Percentiles rank a stretch among this genome's conserved stretches.
Conservation (phyloP, 2,888 invertebrate species). For the Polyploca ridens region DNA sequence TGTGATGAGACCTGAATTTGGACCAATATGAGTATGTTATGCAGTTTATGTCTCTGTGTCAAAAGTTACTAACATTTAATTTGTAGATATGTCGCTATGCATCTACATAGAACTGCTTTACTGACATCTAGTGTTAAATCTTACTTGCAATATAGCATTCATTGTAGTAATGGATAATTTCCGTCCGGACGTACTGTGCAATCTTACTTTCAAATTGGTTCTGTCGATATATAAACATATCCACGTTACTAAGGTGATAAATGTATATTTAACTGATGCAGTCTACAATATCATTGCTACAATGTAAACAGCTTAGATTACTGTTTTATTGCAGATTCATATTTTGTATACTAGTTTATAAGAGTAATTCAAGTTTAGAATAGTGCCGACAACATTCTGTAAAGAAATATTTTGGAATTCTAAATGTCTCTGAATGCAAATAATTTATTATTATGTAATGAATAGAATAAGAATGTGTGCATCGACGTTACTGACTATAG, state of each 20-base stretch:
- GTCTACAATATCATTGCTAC: conserved; percentile 25
- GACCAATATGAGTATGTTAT: conserved; percentile 56
- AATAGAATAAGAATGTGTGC: conserved; percentile 60
- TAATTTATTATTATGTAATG: conserved; percentile 58
- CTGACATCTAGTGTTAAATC: conserved; percentile 2
- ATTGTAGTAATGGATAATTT: conserved; percentile 41
- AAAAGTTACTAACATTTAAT: conserved; percentile 31
- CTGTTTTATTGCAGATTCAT: conserved; percentile 81
- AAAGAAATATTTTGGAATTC: conserved; percentile 53
- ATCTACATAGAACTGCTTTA: conserved; percentile 8
- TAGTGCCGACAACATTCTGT: conserved; percentile 33
- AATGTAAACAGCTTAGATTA: conserved; percentile 28
- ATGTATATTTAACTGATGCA: conserved; percentile 21
- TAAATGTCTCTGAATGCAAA: conserved; percentile 54
- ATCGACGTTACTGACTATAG: conserved; percentile 38
- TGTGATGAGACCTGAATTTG: conserved; percentile 64
- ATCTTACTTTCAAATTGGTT: conserved; percentile 27
- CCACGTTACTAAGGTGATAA: conserved; percentile 46
- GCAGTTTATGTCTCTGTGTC: conserved; percentile 26
- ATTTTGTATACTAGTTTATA: conserved; percentile 77
- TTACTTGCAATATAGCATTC: conserved; percentile 2
- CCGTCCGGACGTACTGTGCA: conserved; percentile 54
- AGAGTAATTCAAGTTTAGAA: conserved; percentile 60
- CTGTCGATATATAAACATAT: conserved; percentile 46
- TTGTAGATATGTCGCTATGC: conserved; percentile 10